Conservation (phyloP, 1,140 invertebrate genomes). For the Dysdera silvatica region DNA sequence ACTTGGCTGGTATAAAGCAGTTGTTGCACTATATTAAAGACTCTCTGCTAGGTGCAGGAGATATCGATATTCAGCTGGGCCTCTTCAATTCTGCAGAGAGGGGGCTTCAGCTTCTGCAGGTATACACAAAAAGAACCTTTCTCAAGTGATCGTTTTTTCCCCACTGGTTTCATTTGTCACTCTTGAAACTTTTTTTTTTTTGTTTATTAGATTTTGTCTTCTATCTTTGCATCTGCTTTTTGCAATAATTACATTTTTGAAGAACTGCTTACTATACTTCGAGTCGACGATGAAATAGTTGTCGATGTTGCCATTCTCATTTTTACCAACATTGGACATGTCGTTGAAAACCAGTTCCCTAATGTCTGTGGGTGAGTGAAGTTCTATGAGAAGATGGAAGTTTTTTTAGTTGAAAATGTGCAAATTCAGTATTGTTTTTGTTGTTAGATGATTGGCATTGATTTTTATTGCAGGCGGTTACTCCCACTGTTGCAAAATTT, state of each 20-base stretch:
- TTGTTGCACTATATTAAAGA: slow-evolving; percentile 45
- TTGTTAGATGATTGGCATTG: background rate
- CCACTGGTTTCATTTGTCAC: no score
- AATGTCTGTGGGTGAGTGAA: slow-evolving; percentile 26
- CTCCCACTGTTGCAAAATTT: slow-evolving; percentile 78
- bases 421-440: background rate
- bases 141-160: no score
- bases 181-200: no score
- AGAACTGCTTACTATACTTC: slow-evolving; percentile 24
- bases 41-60: slow-evolving; percentile 34
- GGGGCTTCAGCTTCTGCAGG: slow-evolving; percentile 50
- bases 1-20: slow-evolving; percentile 51
- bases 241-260: slow-evolving; percentile 64
- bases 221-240: slow-evolving; percentile 88
- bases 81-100: slow-evolving; percentile 33
- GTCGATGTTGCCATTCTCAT: slow-evolving; percentile 57
- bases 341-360: slow-evolving; percentile 23
- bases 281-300: slow-evolving; percentile 65
- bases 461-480: slow-evolving; percentile 48
- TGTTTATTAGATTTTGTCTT: slow-evolving; percentile 60
- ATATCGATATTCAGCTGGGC: slow-evolving; percentile 32
- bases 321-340: slow-evolving; percentile 44
- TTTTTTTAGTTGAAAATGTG: background rate
- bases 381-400: background rate
- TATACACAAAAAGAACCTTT: no score